Base-by-base conservation (phyloP, 2,888 invertebrate species). In the Tortricodes alternella region DNA sequence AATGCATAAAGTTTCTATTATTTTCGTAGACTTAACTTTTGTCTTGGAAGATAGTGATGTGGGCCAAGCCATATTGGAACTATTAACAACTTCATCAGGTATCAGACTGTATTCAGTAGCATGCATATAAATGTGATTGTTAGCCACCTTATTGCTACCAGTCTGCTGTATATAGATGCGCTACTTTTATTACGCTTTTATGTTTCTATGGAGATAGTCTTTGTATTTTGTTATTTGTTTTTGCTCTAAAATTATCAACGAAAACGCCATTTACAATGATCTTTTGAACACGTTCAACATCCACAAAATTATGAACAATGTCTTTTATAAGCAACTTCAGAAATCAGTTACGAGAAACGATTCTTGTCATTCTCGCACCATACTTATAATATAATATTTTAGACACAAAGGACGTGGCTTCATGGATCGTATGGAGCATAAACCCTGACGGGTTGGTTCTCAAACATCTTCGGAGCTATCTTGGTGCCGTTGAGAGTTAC, bases 401-500 rank as follows among this genome's bases (percentile, higher is more conserved):
- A 90, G 89, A 87, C 53, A 83, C 80, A 63, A 86, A 91, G 39
- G 80, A 91, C 44, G 89, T 93, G 64, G 86, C 92, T 0, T 77
- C 89, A 2, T 94, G 93, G 93, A 93, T 94, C 39, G 92, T 92
- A 2, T 91, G 90, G 80, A 89, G 89, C 9, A 86, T 96, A 83
- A 94, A 94, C 38, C 94, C 94, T 1, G 92, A 93, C 46, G 94
- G 94, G 13, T 87, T 91, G 46, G 93, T 94, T 0, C 93, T 96
- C 73, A 92, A 92, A 46, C 94, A 97, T 70, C 87, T 98, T 48
- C 93, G 94, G 53, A 94, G 95, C 67, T 94, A 98, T 73, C 93
- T 98, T 73, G 94, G 94, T 64, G 94, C 96, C 0, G 88, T 97
- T 2, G 96, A 97, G 78, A 95, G 96, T 3, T 98, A 97, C 83